Conservation (phyloP, 2,113 vertebrate species). For the Sturnira hondurensis region DNA sequence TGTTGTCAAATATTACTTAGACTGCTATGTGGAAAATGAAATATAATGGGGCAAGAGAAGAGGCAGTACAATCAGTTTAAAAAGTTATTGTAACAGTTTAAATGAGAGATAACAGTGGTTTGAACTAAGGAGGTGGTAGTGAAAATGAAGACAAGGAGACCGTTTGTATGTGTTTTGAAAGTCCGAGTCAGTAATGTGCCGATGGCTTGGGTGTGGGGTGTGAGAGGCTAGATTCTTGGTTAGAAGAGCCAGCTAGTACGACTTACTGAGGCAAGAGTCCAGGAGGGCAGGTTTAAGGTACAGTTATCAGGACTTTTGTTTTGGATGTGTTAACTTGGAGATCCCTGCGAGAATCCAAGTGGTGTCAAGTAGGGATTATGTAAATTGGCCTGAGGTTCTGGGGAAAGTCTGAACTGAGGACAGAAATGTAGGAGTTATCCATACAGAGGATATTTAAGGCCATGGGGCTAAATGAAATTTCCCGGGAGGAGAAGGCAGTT, state of each 20-base stretch:
- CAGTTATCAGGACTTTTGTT: neutral
- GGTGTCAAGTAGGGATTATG: neutral
- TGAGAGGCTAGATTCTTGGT: neutral
- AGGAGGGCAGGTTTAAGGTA: neutral
- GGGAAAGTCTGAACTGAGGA: neutral
- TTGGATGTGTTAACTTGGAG: neutral
- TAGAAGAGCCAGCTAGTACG: neutral
- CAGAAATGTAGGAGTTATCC: neutral
- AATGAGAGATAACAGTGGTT: neutral
- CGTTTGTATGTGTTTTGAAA: neutral
- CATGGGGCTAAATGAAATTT: neutral
- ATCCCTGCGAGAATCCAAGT: neutral
- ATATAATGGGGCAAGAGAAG: neutral
- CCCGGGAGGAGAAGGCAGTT: neutral
- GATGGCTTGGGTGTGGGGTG: neutral
- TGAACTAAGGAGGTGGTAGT: neutral
- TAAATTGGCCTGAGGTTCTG: neutral
- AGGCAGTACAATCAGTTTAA: neutral
- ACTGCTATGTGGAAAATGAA: neutral
- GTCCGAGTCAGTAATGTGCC: neutral
- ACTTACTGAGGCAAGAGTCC: neutral
- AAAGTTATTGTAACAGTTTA: neutral
- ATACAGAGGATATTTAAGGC: neutral
- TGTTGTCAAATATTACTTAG: neutral
- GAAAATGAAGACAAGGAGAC: neutral